Percentiles rank a stretch among this genome's conserved stretches.
Conservation (phyloP, 2,113 vertebrate genomes). For the Accipiter virgatus region DNA sequence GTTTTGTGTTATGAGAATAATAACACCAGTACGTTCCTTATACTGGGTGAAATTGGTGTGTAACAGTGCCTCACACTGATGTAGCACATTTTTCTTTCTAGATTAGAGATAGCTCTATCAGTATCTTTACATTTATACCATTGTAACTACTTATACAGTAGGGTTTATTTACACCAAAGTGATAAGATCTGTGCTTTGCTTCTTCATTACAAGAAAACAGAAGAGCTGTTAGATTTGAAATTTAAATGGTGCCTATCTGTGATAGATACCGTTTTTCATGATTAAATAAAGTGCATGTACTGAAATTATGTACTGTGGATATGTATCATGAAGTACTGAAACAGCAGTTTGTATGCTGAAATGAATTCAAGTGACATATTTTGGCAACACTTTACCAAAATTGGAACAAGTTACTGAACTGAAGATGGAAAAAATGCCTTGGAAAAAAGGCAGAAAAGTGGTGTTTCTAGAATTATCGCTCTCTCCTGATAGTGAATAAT, state of each 20-base stretch:
- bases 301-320: not conserved
- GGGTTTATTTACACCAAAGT: not conserved
- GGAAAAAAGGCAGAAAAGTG: not conserved
- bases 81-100: not conserved
- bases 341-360: not conserved
- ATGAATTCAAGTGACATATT: not conserved
- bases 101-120: not conserved
- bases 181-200: not conserved
- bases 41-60: not conserved
- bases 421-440: not conserved
- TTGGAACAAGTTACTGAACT: not conserved
- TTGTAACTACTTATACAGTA: not conserved
- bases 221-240: not conserved
- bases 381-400: not conserved
- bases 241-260: not conserved
- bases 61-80: not conserved
- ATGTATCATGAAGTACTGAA: not conserved
- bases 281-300: not conserved
- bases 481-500: not conserved
- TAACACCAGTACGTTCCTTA: not conserved
- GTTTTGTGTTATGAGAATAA: not conserved
- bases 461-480: not conserved
- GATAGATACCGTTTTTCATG: not conserved
- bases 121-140: not conserved
- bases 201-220: not conserved